Evolutionary conservation across 1,140 invertebrate species (phyloP), one percentile per base, ranked within the genome.

Genomic region (Calephelis nemesis): DNA sequence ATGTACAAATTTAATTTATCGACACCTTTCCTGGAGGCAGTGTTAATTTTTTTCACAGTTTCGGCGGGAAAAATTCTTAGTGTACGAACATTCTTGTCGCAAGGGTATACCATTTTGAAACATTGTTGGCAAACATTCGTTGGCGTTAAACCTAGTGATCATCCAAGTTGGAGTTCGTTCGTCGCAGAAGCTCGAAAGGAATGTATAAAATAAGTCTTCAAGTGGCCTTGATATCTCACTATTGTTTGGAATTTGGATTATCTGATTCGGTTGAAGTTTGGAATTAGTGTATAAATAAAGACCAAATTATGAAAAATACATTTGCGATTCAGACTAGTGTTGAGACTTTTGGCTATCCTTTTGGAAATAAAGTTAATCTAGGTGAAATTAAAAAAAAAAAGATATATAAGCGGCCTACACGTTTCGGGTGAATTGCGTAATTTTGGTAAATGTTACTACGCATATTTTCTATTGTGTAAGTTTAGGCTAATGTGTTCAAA

Each of bases 401-500:
- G 87, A 88, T 87, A 87, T 90, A 84, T 85, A 82, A 81, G 76
- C 78, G 87, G 88, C 88, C 88, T 89, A 90, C 84, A 88, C 85
- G 82, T 91, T 89, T 91, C 85, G 84, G 80, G 81, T 78, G 82
- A 84, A 91, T 87, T 91, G 85, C 88, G 88, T 90, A 89, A 80
- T 89, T 88, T 91, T 89, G 87, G 87, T 91, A 91, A 91, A 91
- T 91, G 86, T 91, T 91, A 88, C 81, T 91, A 91, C 88, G 87
- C 88, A 89, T 89, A 89, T 91, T 88, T 89, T 89, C 88, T 91
- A 91, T 87, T 91, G 79, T 89, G 79, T 91, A 91, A 91, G 88
- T 89, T 84, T 91, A 91, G 88, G 88, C 88, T 91, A 91, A 91
- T 89, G 88, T 91, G 87, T 91, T 91, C 88, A 91, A 88, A 91